Percentiles rank a stretch among this genome's conserved stretches.
Conservation (phyloP, 2,888 invertebrate genomes). For the Adelognathus sp. region DNA sequence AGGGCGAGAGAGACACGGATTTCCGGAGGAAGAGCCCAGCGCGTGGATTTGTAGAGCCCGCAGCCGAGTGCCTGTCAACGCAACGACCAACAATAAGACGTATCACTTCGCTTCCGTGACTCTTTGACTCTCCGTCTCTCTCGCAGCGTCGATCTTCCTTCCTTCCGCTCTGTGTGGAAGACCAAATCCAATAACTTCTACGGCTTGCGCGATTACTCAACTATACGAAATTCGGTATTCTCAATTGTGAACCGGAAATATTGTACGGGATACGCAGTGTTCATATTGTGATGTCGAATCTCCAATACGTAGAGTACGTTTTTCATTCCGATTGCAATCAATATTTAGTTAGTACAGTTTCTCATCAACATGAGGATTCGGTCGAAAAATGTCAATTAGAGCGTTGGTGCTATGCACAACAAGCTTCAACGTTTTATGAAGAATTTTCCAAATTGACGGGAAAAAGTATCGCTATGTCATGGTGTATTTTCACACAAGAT, state of each 20-base stretch:
- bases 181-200: conserved; percentile 46
- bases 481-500: too few relatives aligned
- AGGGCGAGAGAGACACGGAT: conserved; percentile 40
- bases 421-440: too few relatives aligned
- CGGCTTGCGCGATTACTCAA: conserved; percentile 27
- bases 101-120: conserved; percentile 15
- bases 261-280: neutral
- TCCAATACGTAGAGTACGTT: neutral
- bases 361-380: too few relatives aligned
- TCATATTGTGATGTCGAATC: neutral
- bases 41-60: conserved; percentile 11
- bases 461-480: too few relatives aligned
- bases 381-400: too few relatives aligned
- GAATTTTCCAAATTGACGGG: too few relatives aligned
- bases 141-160: too few relatives aligned
- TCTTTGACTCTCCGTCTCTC: conserved; percentile 15
- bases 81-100: conserved; percentile 28
- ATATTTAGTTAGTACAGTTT: neutral
- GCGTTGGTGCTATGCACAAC: too few relatives aligned
- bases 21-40: conserved; percentile 25
- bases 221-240: conserved; percentile 17
- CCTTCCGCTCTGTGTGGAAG: conserved; percentile 11
- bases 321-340: neutral
- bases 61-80: conserved; percentile 42
- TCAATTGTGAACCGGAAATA: conserved; percentile 23